phyloP scores from a whole-genome alignment of 2,888 invertebrate genomes.

The Myopa tessellatipennis region DNA sequence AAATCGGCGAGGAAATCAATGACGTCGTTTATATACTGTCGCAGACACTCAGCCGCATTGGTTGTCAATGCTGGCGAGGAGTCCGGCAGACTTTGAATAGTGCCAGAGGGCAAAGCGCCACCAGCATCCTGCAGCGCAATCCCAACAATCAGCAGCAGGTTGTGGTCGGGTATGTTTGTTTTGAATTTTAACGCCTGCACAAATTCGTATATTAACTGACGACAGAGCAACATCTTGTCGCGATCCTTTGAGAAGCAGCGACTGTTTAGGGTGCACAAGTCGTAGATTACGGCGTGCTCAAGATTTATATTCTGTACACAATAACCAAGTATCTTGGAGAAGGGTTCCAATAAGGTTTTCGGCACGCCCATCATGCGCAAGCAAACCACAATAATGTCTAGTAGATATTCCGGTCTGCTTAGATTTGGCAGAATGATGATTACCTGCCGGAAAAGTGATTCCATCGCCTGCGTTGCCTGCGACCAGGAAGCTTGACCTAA shows the following conservation, averaged over 20 bases:
- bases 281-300: conserved; percentile 82
- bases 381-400: conserved; percentile 82
- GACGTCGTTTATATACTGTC: conserved; percentile 90
- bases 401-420: conserved; percentile 77
- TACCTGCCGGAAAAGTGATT: conserved; percentile 84
- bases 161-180: conserved; percentile 92
- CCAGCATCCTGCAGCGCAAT: conserved; percentile 92
- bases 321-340: conserved; percentile 93
- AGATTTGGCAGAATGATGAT: conserved; percentile 77
- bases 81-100: conserved; percentile 72
- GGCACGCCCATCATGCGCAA: conserved; percentile 84
- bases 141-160: conserved; percentile 90
- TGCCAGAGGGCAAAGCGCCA: conserved; percentile 84
- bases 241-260: conserved; percentile 91
- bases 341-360: conserved; percentile 87
- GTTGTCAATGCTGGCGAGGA: conserved; percentile 72
- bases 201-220: conserved; percentile 93
- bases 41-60: conserved; percentile 93
- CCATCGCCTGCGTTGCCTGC: conserved; percentile 86
- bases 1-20: conserved; percentile 96
- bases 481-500: conserved; percentile 81
- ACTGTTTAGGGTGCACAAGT: conserved; percentile 90
- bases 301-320: conserved; percentile 90
- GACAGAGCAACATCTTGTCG: conserved; percentile 91
- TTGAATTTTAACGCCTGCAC: conserved; percentile 97